A percentile compares a stretch with the other conserved stretches of the same genome.
phyloP scores from a whole-genome alignment of 2,888 invertebrate genomes.

The Teleiodes luculella region DNA sequence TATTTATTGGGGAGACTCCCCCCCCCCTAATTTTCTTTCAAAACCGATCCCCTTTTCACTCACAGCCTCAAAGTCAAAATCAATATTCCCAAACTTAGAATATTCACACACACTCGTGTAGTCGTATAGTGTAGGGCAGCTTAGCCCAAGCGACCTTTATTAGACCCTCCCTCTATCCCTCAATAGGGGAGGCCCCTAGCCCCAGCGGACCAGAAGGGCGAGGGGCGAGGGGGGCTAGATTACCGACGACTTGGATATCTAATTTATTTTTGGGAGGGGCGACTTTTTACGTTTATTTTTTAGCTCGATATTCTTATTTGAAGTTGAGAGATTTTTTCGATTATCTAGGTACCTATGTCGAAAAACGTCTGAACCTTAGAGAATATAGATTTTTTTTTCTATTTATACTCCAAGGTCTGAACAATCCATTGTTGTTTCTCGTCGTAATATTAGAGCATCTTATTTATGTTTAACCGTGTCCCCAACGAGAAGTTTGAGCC shows the following conservation, averaged over 20 bases:
- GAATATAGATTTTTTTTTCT: too few species aligned
- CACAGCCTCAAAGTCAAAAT: neutral
- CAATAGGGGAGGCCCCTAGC: conserved; percentile 35
- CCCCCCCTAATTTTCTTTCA: too few species aligned
- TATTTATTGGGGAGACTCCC: too few species aligned
- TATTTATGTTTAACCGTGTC: too few species aligned
- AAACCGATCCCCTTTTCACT: neutral
- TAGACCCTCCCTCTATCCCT: conserved; percentile 54
- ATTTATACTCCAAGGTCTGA: too few species aligned
- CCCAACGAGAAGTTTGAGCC: too few species aligned
- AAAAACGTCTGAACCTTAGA: too few species aligned
- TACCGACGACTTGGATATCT: conserved; percentile 48
- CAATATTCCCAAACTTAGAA: neutral
- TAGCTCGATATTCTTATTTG: neutral
- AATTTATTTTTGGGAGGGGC: conserved; percentile 58
- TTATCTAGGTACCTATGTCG: too few species aligned
- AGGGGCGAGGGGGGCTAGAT: conserved; percentile 21
- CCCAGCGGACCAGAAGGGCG: conserved; percentile 7
- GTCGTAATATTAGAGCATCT: too few species aligned
- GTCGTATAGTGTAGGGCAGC: conserved; percentile 23
- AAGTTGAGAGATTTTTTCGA: too few species aligned
- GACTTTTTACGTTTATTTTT: conserved; percentile 2
- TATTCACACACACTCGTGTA: conserved; percentile 8
- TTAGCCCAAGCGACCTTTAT: conserved; percentile 47
- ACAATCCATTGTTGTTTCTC: too few species aligned